A percentile compares a stretch with the other conserved stretches of the same genome.
Conservation (phyloP, 1,140 invertebrate species). For the Drosophila tsacasi region DNA sequence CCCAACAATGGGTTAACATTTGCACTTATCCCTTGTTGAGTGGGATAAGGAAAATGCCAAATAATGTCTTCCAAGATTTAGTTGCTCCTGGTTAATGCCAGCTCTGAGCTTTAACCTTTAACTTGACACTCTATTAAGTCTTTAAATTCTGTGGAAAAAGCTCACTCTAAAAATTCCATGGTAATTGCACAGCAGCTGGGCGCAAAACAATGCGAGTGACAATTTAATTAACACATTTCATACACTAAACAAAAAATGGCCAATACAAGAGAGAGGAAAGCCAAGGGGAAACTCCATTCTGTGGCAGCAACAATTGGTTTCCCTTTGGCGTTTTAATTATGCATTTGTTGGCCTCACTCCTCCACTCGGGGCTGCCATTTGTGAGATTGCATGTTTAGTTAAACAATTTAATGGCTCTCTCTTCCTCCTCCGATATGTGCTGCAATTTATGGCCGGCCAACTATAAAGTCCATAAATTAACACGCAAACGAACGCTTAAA, state of each 20-base stretch:
- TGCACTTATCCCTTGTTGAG: conserved; percentile 12
- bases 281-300: conserved; percentile 10
- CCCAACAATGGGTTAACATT: conserved; percentile 40
- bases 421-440: conserved; percentile 23
- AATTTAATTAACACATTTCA: conserved; percentile 71
- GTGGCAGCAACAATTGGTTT: conserved; percentile 69
- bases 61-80: conserved; percentile 5
- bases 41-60: conserved; percentile 2
- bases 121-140: background rate
- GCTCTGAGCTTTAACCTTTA: background rate
- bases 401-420: conserved; percentile 63
- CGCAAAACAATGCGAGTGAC: conserved; percentile 47
- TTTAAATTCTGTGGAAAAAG: background rate
- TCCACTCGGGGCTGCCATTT: conserved; percentile 24
- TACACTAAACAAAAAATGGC: conserved; percentile 18
- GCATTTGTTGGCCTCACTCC: conserved; percentile 33
- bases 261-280: no score
- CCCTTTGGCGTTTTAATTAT: conserved; percentile 68
- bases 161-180: conserved; percentile 11
- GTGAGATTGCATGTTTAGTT: conserved; percentile 67
- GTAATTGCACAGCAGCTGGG: conserved; percentile 45
- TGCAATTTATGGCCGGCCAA: conserved; percentile 53
- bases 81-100: background rate
- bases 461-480: conserved; percentile 29
- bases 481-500: conserved; percentile 75